Percentiles rank a stretch among this genome's conserved stretches.
Evolutionary conservation across 2,888 invertebrate genomes (phyloP).

Genomic region (Hetaerina titia): DNA sequence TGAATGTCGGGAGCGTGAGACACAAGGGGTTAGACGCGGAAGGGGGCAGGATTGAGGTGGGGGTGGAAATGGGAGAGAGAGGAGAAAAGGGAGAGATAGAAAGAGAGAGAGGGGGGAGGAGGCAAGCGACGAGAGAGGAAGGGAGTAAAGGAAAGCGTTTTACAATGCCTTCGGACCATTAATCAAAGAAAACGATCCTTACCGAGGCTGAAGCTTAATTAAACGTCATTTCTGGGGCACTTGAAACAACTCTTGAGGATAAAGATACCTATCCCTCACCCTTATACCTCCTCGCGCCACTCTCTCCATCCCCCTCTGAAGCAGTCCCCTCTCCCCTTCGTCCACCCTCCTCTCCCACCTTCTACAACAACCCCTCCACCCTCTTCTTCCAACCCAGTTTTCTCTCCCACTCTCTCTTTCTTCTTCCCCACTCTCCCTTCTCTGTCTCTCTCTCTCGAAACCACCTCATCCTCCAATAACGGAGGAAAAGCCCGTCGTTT

Average conservation of each 20-base stretch:
- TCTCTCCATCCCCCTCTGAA: background rate
- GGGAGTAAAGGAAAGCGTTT: background rate
- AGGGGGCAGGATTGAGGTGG: background rate
- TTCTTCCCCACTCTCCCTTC: background rate
- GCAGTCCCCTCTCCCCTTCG: background rate
- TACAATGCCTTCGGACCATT: slow-evolving; percentile 48
- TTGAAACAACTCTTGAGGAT: slow-evolving; percentile 52
- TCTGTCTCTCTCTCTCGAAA: background rate
- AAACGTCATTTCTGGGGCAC: slow-evolving; percentile 62
- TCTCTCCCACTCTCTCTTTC: background rate
- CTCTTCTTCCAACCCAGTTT: background rate
- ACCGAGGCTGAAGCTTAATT: slow-evolving; percentile 60
- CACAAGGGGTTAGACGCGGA: background rate
- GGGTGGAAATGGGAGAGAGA: background rate
- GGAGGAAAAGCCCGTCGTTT: slow-evolving; percentile 17
- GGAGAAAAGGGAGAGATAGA: background rate
- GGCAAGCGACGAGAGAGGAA: background rate
- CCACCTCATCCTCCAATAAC: background rate
- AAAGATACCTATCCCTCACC: slow-evolving; percentile 48
- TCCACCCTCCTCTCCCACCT: background rate
- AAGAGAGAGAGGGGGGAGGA: too few species aligned
- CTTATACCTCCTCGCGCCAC: background rate
- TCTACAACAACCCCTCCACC: background rate
- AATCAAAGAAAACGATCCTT: slow-evolving; percentile 66
- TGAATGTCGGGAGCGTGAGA: background rate